A percentile compares a stretch with the other conserved stretches of the same genome.
phyloP scores from a whole-genome alignment of 2,797 vertebrate species.

The Hypotaenidia philippensis region DNA sequence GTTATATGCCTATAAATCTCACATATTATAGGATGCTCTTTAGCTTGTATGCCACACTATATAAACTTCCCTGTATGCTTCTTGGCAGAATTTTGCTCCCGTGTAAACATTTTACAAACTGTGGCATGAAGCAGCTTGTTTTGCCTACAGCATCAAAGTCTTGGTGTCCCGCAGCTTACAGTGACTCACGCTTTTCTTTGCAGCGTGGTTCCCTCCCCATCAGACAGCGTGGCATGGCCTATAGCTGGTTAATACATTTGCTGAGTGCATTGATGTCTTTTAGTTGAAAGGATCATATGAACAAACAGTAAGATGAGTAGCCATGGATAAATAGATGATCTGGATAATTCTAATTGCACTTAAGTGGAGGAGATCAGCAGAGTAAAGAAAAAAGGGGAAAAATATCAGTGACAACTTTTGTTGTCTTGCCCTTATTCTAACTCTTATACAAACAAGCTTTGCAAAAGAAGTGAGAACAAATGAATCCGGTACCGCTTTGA shows the following conservation, averaged over 20 bases:
- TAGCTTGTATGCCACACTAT: not conserved
- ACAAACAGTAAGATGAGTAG: not conserved
- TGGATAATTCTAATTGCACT: not conserved
- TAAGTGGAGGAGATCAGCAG: not conserved
- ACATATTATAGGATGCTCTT: not conserved
- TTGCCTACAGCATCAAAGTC: slow-evolving; percentile 38
- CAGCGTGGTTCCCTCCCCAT: not conserved
- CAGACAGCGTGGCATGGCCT: not conserved
- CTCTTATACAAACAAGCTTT: slow-evolving; percentile 5
- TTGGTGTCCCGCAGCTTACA: not conserved
- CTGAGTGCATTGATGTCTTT: slow-evolving; percentile 15
- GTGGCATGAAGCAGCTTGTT: slow-evolving; percentile 46
- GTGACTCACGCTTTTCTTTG: slow-evolving; percentile 33
- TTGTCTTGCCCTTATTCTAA: not conserved
- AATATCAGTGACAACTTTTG: not conserved
- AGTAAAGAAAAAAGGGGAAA: not conserved
- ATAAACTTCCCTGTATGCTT: not conserved
- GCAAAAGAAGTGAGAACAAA: not conserved
- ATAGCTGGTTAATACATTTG: not conserved
- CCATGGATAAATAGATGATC: not conserved
- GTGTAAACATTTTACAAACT: not conserved
- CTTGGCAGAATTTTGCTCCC: not conserved
- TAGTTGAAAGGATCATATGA: not conserved
- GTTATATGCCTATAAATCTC: not conserved
- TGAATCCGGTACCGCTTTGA: not conserved